Evolutionary conservation across 2,113 vertebrate species (phyloP), one percentile per base, ranked within the genome.

Genomic region (Irena cyanogastra): DNA sequence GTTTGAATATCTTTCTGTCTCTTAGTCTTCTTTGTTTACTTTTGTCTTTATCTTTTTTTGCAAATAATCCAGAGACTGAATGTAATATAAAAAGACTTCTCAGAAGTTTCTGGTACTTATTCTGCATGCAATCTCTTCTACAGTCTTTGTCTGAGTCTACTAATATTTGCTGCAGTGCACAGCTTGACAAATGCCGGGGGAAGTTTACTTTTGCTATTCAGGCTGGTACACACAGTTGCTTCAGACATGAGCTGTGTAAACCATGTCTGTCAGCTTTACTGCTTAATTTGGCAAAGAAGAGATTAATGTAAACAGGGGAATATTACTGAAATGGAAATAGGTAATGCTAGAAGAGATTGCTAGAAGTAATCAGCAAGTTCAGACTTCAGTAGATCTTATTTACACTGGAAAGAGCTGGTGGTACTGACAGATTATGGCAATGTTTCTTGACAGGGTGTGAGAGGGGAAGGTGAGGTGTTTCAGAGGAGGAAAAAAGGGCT

Each of bases 31-130:
- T 83, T 92, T 96, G 86, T 95, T 97, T 96, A 93, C 78, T 78
- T 92, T 95, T 65, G 70, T 69, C 94, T 95, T 96, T 95, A 93
- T 97, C 96, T 96, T 90, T 93, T 93, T 98, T 96, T 59, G 28
- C 74, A 95, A 96, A 95, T 94, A 96, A 83, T 95, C 76, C 77
- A 90, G 90, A 85, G 56, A 81, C 52, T 39, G 59, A 80, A 78
- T 63, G 64, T n/a, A 92, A 81, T 95, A 90, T 84, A 82, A 91
- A 90, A 94, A 83, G 78, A 92, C 88, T 90, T 95, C 50, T 89
- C 14, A 89, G 85, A 97, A 93, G 77, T 96, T 97, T 96, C 89
- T 96, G 83, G 84, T 97, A 81, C 92, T 95, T 96, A 91, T 7
- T 93, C 88, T 56, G 15, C 85, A 60, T 56, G 60, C 79, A 96